Evolutionary conservation across 2,888 invertebrate species (phyloP).

Genomic region (Coecobrya sp.): DNA sequence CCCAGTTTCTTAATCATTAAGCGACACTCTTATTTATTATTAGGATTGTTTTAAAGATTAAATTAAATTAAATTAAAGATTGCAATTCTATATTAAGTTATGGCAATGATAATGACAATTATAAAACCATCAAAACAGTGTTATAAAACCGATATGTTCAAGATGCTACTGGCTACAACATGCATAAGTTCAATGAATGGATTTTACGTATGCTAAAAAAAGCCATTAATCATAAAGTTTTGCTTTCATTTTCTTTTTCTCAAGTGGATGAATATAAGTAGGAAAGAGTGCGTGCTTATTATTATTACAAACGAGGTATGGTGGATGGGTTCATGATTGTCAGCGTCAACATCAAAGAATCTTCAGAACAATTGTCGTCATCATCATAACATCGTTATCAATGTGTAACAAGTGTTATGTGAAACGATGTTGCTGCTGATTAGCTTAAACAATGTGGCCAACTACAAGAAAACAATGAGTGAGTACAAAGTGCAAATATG

Average conservation of each 20-base stretch:
- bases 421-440: background rate
- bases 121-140: too few species aligned
- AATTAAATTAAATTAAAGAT: too few species aligned
- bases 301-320: too few species aligned
- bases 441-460: background rate
- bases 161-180: too few species aligned
- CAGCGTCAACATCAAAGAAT: background rate
- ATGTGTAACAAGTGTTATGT: background rate
- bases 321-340: background rate
- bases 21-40: too few species aligned
- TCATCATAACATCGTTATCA: background rate
- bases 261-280: background rate
- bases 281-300: background rate
- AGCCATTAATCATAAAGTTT: slow-evolving; percentile 7
- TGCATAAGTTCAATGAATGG: too few species aligned
- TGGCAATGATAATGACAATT: too few species aligned
- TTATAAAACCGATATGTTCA: too few species aligned
- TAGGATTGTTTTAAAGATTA: too few species aligned
- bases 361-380: background rate
- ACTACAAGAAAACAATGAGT: slow-evolving; percentile 15
- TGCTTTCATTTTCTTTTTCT: slow-evolving; percentile 33
- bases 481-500: background rate
- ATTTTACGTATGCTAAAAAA: background rate
- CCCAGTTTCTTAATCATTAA: too few species aligned
- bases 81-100: too few species aligned